These are phyloP conservation scores for Takifugu flavidus DNA, from an alignment of 2,113 vertebrate species.

Conservation along the genomic window DNA sequence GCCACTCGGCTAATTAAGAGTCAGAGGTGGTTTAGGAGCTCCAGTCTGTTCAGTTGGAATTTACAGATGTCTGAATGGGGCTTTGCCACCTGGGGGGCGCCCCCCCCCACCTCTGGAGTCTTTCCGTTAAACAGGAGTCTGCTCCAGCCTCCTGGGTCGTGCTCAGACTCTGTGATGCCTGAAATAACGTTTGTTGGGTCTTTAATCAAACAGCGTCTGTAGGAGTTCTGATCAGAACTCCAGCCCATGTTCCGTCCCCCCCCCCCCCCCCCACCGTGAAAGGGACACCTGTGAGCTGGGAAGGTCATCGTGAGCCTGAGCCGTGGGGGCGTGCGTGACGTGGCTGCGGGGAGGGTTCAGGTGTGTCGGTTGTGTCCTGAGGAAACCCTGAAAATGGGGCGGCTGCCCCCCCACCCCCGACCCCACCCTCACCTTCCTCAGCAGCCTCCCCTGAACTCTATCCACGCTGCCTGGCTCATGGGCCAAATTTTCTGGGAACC, in stretches of 20 bases:
- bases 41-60: constrained; percentile 15
- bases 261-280: too few species aligned
- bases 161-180: not conserved
- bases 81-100: not conserved
- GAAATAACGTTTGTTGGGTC: too few species aligned
- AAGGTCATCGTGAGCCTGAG: constrained; percentile 22
- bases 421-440: constrained; percentile 50
- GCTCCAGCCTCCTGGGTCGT: not conserved
- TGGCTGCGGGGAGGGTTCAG: too few species aligned
- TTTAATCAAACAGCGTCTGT: too few species aligned
- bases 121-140: constrained; percentile 10
- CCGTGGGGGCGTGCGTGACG: constrained; percentile 27
- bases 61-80: constrained; percentile 35
- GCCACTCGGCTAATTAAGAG: constrained; percentile 54
- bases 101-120: constrained; percentile 1
- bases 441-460: constrained; percentile 15
- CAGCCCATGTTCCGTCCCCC: too few species aligned
- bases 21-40: constrained; percentile 38
- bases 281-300: not conserved
- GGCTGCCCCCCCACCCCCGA: constrained; percentile 21
- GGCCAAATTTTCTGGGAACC: not conserved
- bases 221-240: too few species aligned
- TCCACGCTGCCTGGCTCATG: too few species aligned
- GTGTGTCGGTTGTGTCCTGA: constrained; percentile 40
- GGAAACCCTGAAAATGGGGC: constrained; percentile 61